Conservation (phyloP, 2,113 vertebrate species). For the Triplophysa dalaica region DNA sequence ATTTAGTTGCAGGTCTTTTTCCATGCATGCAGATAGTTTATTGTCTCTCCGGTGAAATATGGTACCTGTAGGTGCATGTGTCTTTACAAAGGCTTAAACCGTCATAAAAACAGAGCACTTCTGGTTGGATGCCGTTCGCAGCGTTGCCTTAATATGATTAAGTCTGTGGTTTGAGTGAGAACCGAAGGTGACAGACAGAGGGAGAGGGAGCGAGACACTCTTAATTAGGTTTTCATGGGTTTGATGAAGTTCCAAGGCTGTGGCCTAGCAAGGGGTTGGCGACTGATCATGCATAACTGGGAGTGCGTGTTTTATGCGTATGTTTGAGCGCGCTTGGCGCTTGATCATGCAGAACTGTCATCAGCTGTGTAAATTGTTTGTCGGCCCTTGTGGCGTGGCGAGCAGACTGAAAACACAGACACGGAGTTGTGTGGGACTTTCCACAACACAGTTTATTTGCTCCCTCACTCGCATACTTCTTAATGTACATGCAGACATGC, state of each 20-base stretch:
- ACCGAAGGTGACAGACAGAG: slow-evolving; percentile 45
- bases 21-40: slow-evolving; percentile 19
- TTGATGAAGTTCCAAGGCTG: slow-evolving; percentile 81
- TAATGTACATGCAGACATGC: not conserved
- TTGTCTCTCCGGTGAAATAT: slow-evolving; percentile 11
- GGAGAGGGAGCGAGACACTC: slow-evolving; percentile 35
- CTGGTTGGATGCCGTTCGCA: slow-evolving; percentile 44
- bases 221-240: slow-evolving; percentile 74
- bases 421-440: slow-evolving; percentile 74
- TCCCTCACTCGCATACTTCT: not conserved
- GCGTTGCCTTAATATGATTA: slow-evolving; percentile 37
- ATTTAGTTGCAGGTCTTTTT: slow-evolving; percentile 49
- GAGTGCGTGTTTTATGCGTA: slow-evolving; percentile 32
- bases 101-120: slow-evolving; percentile 15
- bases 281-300: slow-evolving; percentile 22
- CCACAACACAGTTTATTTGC: slow-evolving; percentile 63
- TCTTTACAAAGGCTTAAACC: slow-evolving; percentile 9
- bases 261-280: slow-evolving; percentile 52
- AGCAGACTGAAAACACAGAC: slow-evolving; percentile 73
- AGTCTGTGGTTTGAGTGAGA: slow-evolving; percentile 43
- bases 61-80: slow-evolving; percentile 55
- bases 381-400: slow-evolving; percentile 77
- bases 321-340: slow-evolving; percentile 67
- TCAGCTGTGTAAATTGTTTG: slow-evolving; percentile 79
- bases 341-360: slow-evolving; percentile 84